These are phyloP conservation scores for Phrynosoma platyrhinos DNA, from an alignment of 2,113 vertebrate species.

Conservation along the genomic window DNA sequence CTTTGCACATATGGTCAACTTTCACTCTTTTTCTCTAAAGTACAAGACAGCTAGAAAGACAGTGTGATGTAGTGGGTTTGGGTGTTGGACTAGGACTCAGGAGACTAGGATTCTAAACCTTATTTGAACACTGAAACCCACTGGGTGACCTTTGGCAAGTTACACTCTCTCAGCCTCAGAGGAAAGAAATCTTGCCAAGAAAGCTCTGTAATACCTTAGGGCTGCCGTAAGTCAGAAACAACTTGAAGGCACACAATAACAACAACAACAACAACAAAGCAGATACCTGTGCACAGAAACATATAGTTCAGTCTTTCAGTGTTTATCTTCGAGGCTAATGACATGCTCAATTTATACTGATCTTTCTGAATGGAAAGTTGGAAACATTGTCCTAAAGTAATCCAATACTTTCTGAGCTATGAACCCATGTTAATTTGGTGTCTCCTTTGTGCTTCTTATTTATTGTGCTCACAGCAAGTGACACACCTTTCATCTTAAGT, in stretches of 20 bases:
- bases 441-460: constrained; percentile 25
- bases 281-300: too few species aligned
- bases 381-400: background rate
- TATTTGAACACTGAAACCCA: too few species aligned
- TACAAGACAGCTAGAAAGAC: background rate
- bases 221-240: too few species aligned
- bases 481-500: constrained; percentile 26
- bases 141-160: too few species aligned
- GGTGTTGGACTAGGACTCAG: too few species aligned
- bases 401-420: too few species aligned
- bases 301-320: background rate
- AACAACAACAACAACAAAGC: too few species aligned
- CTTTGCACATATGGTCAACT: too few species aligned
- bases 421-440: background rate
- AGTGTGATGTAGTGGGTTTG: background rate
- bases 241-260: too few species aligned
- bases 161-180: background rate
- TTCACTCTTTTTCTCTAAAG: background rate
- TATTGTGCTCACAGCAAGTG: constrained; percentile 3
- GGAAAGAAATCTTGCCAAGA: too few species aligned
- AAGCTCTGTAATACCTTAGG: too few species aligned
- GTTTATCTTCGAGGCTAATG: background rate
- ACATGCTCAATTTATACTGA: background rate
- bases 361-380: background rate
- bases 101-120: too few species aligned